Percentiles rank a stretch among this genome's conserved stretches.
phyloP scores from a whole-genome alignment of 2,888 invertebrate species.

The Microctonus aethiopoides region DNA sequence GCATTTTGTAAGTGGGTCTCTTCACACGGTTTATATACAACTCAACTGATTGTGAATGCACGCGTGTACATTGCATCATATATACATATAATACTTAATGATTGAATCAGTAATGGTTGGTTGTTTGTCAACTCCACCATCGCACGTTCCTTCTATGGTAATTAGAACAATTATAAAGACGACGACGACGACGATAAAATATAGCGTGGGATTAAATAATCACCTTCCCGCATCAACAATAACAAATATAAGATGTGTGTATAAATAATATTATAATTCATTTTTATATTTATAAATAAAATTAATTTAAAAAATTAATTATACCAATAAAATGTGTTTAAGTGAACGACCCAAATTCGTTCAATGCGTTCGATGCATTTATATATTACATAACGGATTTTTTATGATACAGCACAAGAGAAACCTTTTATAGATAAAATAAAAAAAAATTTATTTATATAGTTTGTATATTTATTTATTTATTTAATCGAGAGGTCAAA shows the following conservation, averaged over 20 bases:
- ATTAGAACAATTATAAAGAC: conserved; percentile 34
- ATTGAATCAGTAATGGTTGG: conserved; percentile 31
- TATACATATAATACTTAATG: conserved; percentile 10
- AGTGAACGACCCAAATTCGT: background rate
- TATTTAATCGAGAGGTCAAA: background rate
- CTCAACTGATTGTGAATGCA: background rate
- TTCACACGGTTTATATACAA: background rate
- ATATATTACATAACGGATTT: background rate
- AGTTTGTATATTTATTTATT: background rate
- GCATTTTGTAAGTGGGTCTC: conserved; percentile 16
- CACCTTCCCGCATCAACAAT: background rate
- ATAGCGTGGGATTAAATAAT: background rate
- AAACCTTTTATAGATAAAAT: background rate
- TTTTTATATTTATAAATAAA: background rate
- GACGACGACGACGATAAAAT: background rate
- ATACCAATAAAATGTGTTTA: background rate
- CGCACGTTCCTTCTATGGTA: conserved; percentile 25
- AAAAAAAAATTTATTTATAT: background rate
- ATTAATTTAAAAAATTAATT: background rate
- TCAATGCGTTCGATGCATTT: background rate
- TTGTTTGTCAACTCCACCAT: conserved; percentile 25
- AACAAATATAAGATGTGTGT: background rate
- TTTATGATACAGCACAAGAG: background rate
- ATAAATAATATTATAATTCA: background rate
- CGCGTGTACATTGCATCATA: conserved; percentile 25